Base-by-base conservation (phyloP, 2,113 vertebrate genomes). In the Corythaixoides concolor region DNA sequence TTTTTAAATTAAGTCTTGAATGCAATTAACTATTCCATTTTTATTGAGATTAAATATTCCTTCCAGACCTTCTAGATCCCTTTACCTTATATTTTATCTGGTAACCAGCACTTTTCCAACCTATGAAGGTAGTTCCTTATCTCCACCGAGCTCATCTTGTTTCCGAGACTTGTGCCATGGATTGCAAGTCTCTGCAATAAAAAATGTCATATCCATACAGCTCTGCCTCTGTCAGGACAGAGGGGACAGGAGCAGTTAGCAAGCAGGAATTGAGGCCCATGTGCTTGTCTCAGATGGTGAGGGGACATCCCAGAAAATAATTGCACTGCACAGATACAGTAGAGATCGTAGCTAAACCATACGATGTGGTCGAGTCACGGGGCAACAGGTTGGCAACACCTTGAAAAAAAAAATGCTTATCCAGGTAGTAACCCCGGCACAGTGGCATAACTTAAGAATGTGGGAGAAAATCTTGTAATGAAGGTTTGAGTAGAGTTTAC, bases 281-380 rank as follows among this genome's bases (percentile, higher is more conserved):
- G 1, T 66, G 18, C 23, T 94, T 23, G 3, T 73, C 49, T 83
- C 11, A 68, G 72, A 12, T 18, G 69, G 33, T 18, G 39, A 59
- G 35, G 15, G 69, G 30, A 45, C 41, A 19, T 66, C 39, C 15
- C 68, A 53, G 59, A 43, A 85, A 87, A 85, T 68, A 73, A n/a
- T n/a, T 67, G 62, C 52, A 69, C 41, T 0, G 0, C 63, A 68
- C 14, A 78, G 39, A 24, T n/a, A 22, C 0, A 52, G 69, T 55
- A 16, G 68, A 81, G 30, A 8, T 82, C 32, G 2, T 39, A 58
- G 50, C 41, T 72, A 45, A 81, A 47, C 12, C 26, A 5, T 7
- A 8, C 7, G 7, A 28, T 24, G 15, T 68, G 39, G 33, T 64
- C 1, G 2, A 62, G 64, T 55, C 41, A 62, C 5, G 27, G 27